phyloP scores from a whole-genome alignment of 2,888 invertebrate species.

The Nyleta sp. region DNA sequence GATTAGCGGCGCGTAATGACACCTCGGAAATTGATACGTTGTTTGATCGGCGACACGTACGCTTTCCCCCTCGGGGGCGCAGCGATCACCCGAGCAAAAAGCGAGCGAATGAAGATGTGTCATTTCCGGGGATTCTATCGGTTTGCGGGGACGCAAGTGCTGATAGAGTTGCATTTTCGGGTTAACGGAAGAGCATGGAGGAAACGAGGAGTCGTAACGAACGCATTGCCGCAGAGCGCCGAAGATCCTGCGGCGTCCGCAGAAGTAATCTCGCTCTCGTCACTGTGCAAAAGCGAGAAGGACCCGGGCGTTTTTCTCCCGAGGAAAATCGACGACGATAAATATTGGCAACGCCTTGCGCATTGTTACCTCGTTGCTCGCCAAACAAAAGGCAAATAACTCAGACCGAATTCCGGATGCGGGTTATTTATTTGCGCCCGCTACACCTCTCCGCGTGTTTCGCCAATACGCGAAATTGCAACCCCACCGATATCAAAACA shows the following conservation, averaged over 20 bases:
- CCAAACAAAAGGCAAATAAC: constrained; percentile 58
- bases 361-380: constrained; percentile 46
- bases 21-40: constrained; percentile 28
- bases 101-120: constrained; percentile 23
- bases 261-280: constrained; percentile 55
- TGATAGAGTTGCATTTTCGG: constrained; percentile 47
- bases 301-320: constrained; percentile 32
- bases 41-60: constrained; percentile 8
- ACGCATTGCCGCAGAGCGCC: constrained; percentile 17
- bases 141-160: constrained; percentile 3
- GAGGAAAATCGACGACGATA: constrained; percentile 59
- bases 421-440: constrained; percentile 47
- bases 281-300: constrained; percentile 36
- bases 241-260: constrained; percentile 29
- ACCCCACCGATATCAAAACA: constrained; percentile 34
- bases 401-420: constrained; percentile 37
- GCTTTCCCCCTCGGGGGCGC: neutral
- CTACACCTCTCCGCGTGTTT: constrained; percentile 13
- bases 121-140: constrained; percentile 31
- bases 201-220: constrained; percentile 39
- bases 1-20: constrained; percentile 21
- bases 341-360: constrained; percentile 57
- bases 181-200: neutral
- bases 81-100: constrained; percentile 9
- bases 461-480: constrained; percentile 26